A percentile compares a stretch with the other conserved stretches of the same genome.
phyloP scores from a whole-genome alignment of 2,888 invertebrate genomes.

The Rhaphigaster nebulosa region DNA sequence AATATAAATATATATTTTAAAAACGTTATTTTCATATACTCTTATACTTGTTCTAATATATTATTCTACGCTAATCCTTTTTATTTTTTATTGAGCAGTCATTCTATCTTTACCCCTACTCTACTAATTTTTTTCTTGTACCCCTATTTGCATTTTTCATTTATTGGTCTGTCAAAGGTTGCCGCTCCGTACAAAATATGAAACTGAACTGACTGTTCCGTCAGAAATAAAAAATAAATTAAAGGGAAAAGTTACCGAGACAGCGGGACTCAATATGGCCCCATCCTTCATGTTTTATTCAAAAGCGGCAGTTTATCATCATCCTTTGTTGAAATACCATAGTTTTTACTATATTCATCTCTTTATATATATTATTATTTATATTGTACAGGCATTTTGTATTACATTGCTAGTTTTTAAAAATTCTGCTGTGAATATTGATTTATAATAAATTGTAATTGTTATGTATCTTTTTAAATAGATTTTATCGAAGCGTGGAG shows the following conservation, averaged over 20 bases:
- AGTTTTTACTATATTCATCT: not conserved
- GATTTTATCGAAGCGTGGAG: too few species aligned
- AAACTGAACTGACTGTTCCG: not conserved
- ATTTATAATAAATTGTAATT: too few species aligned
- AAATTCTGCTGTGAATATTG: too few species aligned
- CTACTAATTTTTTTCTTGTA: not conserved
- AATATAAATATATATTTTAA: too few species aligned
- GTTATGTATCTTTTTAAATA: too few species aligned
- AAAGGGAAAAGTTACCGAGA: not conserved
- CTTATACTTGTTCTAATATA: too few species aligned
- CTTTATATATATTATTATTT: not conserved
- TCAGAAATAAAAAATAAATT: conserved; percentile 19
- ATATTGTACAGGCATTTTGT: too few species aligned
- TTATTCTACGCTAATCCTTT: too few species aligned
- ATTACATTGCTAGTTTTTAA: too few species aligned
- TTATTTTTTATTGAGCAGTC: too few species aligned
- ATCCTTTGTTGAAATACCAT: not conserved
- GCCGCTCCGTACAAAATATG: not conserved
- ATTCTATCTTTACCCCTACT: too few species aligned
- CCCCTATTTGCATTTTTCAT: not conserved
- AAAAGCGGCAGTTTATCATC: not conserved
- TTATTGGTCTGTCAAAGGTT: not conserved
- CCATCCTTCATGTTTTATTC: conserved; percentile 37
- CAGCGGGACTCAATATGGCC: not conserved
- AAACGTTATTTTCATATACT: too few species aligned